A percentile compares a stretch with the other conserved stretches of the same genome.
Conservation (phyloP, 1,140 invertebrate species). For the Diabrotica virgifera region DNA sequence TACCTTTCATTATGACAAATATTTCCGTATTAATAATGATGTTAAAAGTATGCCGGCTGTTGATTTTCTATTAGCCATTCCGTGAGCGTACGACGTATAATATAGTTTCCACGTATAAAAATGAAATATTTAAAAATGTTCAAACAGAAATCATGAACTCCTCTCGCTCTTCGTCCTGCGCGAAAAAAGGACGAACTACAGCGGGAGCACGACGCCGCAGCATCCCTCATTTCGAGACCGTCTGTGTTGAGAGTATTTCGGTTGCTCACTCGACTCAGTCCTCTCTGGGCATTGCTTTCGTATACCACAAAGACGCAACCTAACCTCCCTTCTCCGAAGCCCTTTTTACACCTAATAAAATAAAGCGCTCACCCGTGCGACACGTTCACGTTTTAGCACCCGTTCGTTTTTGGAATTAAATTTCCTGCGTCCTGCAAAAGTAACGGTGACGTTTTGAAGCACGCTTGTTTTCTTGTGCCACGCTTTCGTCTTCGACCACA, state of each 20-base stretch:
- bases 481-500: too few relatives aligned
- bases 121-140: constrained; percentile 3
- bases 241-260: constrained; percentile 6
- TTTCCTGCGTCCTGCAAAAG: too few relatives aligned
- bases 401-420: neutral
- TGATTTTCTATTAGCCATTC: too few relatives aligned
- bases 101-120: neutral
- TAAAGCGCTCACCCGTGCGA: constrained; percentile 3
- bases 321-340: constrained; percentile 18
- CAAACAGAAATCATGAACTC: neutral
- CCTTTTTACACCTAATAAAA: constrained; percentile 10
- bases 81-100: too few relatives aligned
- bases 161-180: constrained; percentile 4
- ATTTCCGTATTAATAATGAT: too few relatives aligned
- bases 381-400: neutral
- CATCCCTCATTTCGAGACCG: neutral
- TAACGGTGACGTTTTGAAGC: too few relatives aligned
- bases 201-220: neutral
- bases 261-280: constrained; percentile 10
- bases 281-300: constrained; percentile 13
- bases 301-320: constrained; percentile 8
- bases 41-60: too few relatives aligned
- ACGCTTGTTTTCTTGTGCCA: too few relatives aligned
- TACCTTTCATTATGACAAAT: too few relatives aligned
- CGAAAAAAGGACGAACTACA: neutral